Base-by-base conservation (phyloP, 2,113 vertebrate species). In the Crocuta crocuta region DNA sequence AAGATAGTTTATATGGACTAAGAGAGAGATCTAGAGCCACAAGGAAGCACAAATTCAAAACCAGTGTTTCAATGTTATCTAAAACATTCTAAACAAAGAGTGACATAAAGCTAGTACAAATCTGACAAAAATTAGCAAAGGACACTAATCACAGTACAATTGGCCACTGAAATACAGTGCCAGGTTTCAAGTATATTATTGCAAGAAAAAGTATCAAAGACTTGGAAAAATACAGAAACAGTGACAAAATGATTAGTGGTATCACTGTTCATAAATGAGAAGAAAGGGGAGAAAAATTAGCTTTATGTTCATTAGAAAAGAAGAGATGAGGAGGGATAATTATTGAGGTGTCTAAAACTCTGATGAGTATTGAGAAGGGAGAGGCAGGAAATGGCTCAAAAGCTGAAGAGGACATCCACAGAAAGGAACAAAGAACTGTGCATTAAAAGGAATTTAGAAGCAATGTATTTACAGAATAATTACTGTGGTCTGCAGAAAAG, bases 271-370 rank as follows among this genome's bases (percentile, higher is more conserved):
- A 13, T 76, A 78, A 84, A 45, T 93, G 53, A 24, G 15, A 89
- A 86, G 70, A 83, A 16, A 53, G 45, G 24, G 11, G 31, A 43
- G 31, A 31, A 80, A 74, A 63, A 95, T 74, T 68, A 79, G 53
- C 39, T 66, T 95, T 53, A 21, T 89, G 80, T 79, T 94, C 88
- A 92, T 80, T 94, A 95, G 66, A 94, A 93, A 86, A 68, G 73
- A 91, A 86, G 66, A 82, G 80, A 66, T 73, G 63, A 96, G 58
- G 89, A 94, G 94, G 85, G 76, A 66, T 96, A 66, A 97, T 97
- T 94, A 93, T 24, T 90, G 87, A 95, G n/a, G 78, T 89, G 26
- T 95, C 85, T 89, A 48, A 97, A 86, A 85, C 28, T 65, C 82
- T 53, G 68, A 61, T 58, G 89, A 63, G 24, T 92, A 28, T 33